These are phyloP conservation scores for Drosophila pullipes DNA, from an alignment of 2,888 invertebrate genomes.

Conservation along the genomic window DNA sequence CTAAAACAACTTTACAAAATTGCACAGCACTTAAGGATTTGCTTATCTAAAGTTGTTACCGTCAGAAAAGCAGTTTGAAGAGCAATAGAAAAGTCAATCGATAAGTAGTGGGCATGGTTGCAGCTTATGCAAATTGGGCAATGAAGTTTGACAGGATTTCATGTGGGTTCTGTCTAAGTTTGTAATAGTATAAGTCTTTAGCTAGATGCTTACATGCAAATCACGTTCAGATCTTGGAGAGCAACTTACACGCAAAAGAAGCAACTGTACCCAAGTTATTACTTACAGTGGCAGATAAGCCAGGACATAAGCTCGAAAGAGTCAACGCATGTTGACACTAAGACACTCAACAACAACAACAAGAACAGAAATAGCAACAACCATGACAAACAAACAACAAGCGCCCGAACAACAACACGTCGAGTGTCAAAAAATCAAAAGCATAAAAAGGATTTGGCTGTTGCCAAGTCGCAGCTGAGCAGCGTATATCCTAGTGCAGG, in stretches of 20 bases:
- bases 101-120: conserved; percentile 15
- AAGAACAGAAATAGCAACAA: conserved; percentile 29
- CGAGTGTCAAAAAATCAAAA: conserved; percentile 82
- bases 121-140: conserved; percentile 50
- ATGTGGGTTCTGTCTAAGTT: conserved; percentile 15
- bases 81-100: conserved; percentile 5
- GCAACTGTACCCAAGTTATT: conserved; percentile 67
- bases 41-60: conserved; percentile 1
- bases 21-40: conserved; percentile 13
- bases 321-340: conserved; percentile 79
- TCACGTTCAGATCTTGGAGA: conserved; percentile 32
- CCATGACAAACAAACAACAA: conserved; percentile 56
- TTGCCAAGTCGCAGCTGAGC: conserved; percentile 71
- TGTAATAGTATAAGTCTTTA: conserved; percentile 19
- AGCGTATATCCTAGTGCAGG: conserved; percentile 24
- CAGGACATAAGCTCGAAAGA: conserved; percentile 63
- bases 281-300: conserved; percentile 52
- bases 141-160: conserved; percentile 33
- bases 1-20: neutral
- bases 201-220: conserved; percentile 40
- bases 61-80: conserved; percentile 1
- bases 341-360: conserved; percentile 57
- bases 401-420: conserved; percentile 55
- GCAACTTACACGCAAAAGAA: conserved; percentile 35
- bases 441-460: conserved; percentile 80